Conservation (phyloP, 2,797 vertebrate genomes). For the Dallia pectoralis region DNA sequence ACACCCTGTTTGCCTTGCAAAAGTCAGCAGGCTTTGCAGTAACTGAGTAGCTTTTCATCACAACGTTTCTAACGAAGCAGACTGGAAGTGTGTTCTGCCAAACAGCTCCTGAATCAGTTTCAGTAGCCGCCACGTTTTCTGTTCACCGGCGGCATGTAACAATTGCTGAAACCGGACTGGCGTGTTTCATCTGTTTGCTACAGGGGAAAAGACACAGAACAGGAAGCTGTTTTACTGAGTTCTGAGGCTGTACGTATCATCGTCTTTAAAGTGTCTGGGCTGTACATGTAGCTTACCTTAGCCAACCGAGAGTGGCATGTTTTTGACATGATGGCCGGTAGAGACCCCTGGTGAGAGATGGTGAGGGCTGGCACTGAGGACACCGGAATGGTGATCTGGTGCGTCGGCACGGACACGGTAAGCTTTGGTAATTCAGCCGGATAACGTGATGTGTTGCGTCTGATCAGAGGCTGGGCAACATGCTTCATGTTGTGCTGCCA, state of each 20-base stretch:
- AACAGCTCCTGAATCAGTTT: constrained; percentile 20
- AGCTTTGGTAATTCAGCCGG: constrained; percentile 74
- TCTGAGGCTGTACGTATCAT: neutral
- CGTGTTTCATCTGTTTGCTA: constrained; percentile 76
- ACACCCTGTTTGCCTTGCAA: neutral
- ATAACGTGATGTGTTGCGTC: constrained; percentile 47
- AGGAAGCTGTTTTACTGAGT: neutral
- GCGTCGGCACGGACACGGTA: constrained; percentile 62
- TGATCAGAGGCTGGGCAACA: constrained; percentile 1
- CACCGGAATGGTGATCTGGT: constrained; percentile 63
- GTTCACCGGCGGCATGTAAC: constrained; percentile 75
- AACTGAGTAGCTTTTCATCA: constrained; percentile 15
- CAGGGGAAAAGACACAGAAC: constrained; percentile 32
- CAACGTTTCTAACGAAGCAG: constrained; percentile 10
- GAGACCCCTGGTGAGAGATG: constrained; percentile 54
- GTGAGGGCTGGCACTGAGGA: constrained; percentile 62
- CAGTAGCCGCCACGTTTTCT: constrained; percentile 70
- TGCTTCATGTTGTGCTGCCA: constrained; percentile 7
- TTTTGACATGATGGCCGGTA: constrained; percentile 68
- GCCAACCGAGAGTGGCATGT: constrained; percentile 69
- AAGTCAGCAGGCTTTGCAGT: neutral
- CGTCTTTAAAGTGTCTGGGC: neutral
- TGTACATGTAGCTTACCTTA: constrained; percentile 69
- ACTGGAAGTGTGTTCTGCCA: constrained; percentile 25
- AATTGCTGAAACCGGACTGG: constrained; percentile 65